phyloP scores from a whole-genome alignment of 2,797 vertebrate species.

The Argentina silus region DNA sequence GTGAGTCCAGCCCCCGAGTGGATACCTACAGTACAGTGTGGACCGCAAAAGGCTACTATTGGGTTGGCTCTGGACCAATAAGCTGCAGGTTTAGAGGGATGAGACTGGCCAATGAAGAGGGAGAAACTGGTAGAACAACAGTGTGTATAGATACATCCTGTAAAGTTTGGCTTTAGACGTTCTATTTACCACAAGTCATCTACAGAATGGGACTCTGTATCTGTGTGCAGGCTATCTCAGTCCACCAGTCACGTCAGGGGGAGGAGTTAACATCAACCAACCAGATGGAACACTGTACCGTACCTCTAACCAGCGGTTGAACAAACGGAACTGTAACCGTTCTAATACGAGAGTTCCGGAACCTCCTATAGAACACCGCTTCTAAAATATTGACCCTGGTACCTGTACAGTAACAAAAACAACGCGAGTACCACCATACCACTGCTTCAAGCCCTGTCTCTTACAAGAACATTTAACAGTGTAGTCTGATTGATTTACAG shows the following conservation, averaged over 20 bases:
- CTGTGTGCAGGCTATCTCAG: background rate
- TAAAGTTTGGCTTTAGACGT: background rate
- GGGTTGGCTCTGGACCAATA: constrained; percentile 26
- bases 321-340: no score
- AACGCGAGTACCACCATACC: no score
- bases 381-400: no score
- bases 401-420: no score
- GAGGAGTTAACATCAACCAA: background rate
- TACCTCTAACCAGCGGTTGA: no score
- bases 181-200: background rate
- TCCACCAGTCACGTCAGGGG: constrained; percentile 23
- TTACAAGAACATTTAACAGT: background rate
- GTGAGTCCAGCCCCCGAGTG: background rate
- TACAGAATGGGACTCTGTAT: background rate
- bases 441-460: background rate
- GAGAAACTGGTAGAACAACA: constrained; percentile 15
- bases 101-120: background rate
- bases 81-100: constrained; percentile 2
- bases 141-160: background rate
- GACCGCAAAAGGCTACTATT: constrained; percentile 35
- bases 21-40: background rate
- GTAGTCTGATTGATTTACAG: no score
- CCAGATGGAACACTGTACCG: no score
- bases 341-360: no score
- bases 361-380: no score